Evolutionary conservation across 2,888 invertebrate species (phyloP).

Genomic region (Chouioia cunea): DNA sequence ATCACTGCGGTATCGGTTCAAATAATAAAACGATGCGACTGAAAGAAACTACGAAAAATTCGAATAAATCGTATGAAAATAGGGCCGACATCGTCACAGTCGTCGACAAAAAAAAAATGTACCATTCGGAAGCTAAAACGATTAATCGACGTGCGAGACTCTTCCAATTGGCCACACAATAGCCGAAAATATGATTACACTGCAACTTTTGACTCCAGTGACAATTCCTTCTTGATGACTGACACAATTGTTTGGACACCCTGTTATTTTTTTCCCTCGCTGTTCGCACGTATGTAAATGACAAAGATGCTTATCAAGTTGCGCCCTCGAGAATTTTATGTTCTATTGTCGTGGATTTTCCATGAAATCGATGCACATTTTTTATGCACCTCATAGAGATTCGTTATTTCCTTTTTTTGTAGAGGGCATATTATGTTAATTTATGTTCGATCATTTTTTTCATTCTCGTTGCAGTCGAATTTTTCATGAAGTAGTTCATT

Average conservation of each 20-base stretch:
- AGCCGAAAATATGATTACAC: constrained; percentile 7
- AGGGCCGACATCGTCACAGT: constrained; percentile 23
- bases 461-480: neutral
- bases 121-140: constrained; percentile 6
- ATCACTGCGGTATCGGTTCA: too few species aligned
- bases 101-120: constrained; percentile 1
- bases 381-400: neutral
- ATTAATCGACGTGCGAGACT: constrained; percentile 18
- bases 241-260: constrained; percentile 11
- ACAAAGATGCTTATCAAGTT: constrained; percentile 36
- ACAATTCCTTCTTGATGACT: constrained; percentile 10
- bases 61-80: too few species aligned
- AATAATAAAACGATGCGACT: too few species aligned
- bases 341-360: neutral
- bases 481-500: too few species aligned
- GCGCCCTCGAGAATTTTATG: constrained; percentile 2
- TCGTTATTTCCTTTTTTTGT: neutral
- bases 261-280: neutral
- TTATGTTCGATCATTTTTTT: constrained; percentile 23
- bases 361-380: constrained; percentile 23
- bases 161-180: neutral
- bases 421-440: neutral
- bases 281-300: neutral
- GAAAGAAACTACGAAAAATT: too few species aligned
- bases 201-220: constrained; percentile 7